Base-by-base conservation (phyloP, 2,888 invertebrate species). In the Epirrhoe alternata region DNA sequence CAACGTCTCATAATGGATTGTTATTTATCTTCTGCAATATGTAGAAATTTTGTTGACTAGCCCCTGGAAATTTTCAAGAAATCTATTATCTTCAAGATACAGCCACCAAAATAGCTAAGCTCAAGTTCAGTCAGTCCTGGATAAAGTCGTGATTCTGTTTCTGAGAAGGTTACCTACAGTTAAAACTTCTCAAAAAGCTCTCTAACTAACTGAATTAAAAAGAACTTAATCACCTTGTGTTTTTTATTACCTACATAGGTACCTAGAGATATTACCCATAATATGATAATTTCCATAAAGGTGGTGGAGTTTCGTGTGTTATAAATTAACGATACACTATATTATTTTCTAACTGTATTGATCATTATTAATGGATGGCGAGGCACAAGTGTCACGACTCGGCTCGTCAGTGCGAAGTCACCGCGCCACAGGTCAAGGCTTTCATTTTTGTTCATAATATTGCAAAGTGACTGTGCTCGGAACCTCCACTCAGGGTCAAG, bases 391-490 rank as follows among this genome's bases (percentile, higher is more conserved):
- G 82, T 83, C 84, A 80, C 68, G 78, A 77, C 74, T 77, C 73
- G 69, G 73, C 68, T 66, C 70, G 68, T 63, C 65, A 58, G 51
- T 64, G 66, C 63, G 61, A 68, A 64, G 64, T 68, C 59, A 60
- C 72, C 70, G 16, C 69, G 50, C 57, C 70, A 74, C 73, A 62
- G 81, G 84, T 82, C 85, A 85, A 84, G 85, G 84, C 66, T 70
- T 60, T 68, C 64, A 72, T 77, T 80, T 83, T 81, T 78, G 76
- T 80, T 75, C 72, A 77, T 77, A 74, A 72, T 72, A 72, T 76
- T 79, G 76, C 74, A 75, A 79, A 82, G 81, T 77, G 82, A 82
- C 74, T 85, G 83, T 82, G 72, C 71, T 69, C 76, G 71, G 10
- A 74, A 73, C 68, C 68, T 70, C 60, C 64, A 71, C 69, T 77